Evolutionary conservation across 2,113 vertebrate species (phyloP), one percentile per base, ranked within the genome.

Genomic region (Oncorhynchus mykiss): DNA sequence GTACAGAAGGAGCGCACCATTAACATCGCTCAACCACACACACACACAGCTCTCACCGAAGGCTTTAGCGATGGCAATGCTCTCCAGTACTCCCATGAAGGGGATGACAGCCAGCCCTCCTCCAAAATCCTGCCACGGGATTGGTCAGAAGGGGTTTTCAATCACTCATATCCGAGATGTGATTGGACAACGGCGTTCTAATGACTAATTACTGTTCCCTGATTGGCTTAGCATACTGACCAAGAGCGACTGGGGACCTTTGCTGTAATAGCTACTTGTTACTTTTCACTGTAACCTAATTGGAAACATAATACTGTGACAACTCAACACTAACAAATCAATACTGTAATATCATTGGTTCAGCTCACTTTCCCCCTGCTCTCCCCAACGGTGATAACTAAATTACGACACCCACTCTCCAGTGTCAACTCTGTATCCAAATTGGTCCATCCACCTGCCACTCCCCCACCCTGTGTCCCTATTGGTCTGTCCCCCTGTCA

Each of bases 11-110:
- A 54, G 13, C 4, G 1, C 39, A 39, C 34, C 12, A 51, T 1
- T 16, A 51, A 16, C 14, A 16, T 27, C 13, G 3, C 34, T 1
- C 34, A 39, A 1, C 9, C 34, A 39, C 34, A 39, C 34, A 39
- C 34, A 39, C 12, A 51, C 49, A 54, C 16, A 16, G 29, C 1
- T 67, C 92, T 57, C 91, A 99, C 98, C 97, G 0, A 99, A 99
- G 25, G 97, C 95, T 89, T 96, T 98, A 24, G 96, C 97, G 67
- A 99, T 97, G 0, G 95, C 96, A 0, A 98, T 65, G 51, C 94
- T 99, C 91, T 99, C 98, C 92, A 99, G 78, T 62, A 99, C 85
- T 1, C 97, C 97, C 94, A 99, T 93, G 72, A 99, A 89, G 0
- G 98, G 96, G 75, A 99, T 95, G 75, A 99, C 94, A 0, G 93